Base-by-base conservation (phyloP, 2,888 invertebrate species). In the Pycnomerus fuliginosus region DNA sequence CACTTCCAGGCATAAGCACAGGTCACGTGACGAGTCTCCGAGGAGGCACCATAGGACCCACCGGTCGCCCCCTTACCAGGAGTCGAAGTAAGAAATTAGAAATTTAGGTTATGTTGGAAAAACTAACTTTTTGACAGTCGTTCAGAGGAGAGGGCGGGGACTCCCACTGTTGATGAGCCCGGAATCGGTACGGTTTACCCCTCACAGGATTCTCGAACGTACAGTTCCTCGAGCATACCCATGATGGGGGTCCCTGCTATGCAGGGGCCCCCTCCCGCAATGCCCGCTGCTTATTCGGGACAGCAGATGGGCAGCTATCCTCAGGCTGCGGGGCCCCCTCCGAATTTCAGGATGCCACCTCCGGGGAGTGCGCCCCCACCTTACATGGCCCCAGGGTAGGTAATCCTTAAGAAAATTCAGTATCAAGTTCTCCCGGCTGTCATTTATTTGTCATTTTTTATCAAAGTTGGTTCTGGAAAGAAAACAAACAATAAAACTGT, bases 151-250 rank as follows among this genome's bases (percentile, higher is more conserved):
- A 76, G 85, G 31, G 79, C 85, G 1, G 83, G 82, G 31, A 86
- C 87, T 4, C 86, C 87, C 1, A 86, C 86, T 1, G 79, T 85
- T 32, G 84, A 84, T 60, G 83, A 84, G 67, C 72, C 74, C 10
- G 72, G 67, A 7, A 51, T 31, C 44, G 45, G 24, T 46, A 10
- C 25, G 10, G 10, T 3, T 12, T 7, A 10, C 10, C 25, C 4
- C 7, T 10, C 25, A 4, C 25, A 25, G 5, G 10, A 25, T 4
- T 3, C 5, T 3, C 10, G 3, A 4, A 8, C 32, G 11, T 46
- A 46, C 16, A 61, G 65, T 3, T 58, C 62, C 12, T 54, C 58
- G 16, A 52, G 65, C 29, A 64, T 61, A 5, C 55, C 64, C 3
- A 58, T 61, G 48, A 61, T 67, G 35, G 61, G 59, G 29, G 45